phyloP scores from a whole-genome alignment of 2,888 invertebrate genomes.

The Thera obeliscata region DNA sequence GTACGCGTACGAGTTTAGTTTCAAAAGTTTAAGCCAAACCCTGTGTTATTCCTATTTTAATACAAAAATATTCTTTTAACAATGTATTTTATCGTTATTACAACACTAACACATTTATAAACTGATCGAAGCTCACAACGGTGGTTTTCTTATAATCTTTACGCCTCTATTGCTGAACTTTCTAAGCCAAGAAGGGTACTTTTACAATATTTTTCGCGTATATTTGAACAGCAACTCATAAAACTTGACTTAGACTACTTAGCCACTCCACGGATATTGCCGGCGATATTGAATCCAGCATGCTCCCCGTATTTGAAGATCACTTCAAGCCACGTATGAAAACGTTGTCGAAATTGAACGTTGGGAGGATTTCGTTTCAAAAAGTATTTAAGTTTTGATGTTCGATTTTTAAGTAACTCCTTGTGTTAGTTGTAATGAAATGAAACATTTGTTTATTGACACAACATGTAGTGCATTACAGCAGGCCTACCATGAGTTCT shows the following conservation, averaged over 20 bases:
- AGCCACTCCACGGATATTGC: conserved; percentile 66
- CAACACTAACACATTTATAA: no score
- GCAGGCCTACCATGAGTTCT: no score
- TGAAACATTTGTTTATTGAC: no score
- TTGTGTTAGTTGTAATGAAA: no score
- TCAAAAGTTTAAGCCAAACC: no score
- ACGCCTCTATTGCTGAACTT: conserved; percentile 15
- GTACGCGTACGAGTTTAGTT: no score
- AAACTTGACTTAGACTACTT: conserved; percentile 70
- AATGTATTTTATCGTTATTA: no score
- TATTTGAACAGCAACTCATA: conserved; percentile 64
- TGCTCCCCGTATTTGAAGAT: conserved; percentile 66
- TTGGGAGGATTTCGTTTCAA: conserved; percentile 26
- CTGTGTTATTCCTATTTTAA: no score
- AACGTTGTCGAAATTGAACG: conserved; percentile 56
- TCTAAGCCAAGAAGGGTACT: conserved; percentile 21
- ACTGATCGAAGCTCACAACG: not conserved
- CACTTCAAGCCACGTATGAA: conserved; percentile 60
- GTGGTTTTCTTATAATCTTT: not conserved
- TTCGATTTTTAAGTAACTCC: not conserved
- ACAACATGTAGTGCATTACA: no score
- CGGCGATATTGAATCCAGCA: conserved; percentile 65
- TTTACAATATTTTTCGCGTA: conserved; percentile 39
- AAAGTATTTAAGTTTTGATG: conserved; percentile 10
- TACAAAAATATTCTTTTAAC: no score